These are phyloP conservation scores for Coturnix japonica DNA, from an alignment of 2,113 vertebrate species.

Conservation along the genomic window DNA sequence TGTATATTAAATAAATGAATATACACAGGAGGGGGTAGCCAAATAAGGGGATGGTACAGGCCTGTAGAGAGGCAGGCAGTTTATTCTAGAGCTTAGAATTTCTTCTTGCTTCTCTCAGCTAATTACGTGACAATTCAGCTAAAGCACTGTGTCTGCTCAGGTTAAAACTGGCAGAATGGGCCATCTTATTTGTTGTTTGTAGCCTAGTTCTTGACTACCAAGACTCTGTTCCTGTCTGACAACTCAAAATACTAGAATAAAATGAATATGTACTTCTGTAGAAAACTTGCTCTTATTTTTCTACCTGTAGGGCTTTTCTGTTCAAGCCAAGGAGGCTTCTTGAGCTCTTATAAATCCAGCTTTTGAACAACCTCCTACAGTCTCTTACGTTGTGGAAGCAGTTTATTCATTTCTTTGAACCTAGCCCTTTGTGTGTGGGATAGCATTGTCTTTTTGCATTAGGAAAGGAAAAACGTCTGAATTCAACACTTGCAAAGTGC, in stretches of 20 bases:
- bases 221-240: not conserved
- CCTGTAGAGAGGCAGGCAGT: not conserved
- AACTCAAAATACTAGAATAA: not conserved
- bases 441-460: not conserved
- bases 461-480: not conserved
- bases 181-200: not conserved
- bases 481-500: not conserved
- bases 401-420: not conserved
- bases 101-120: not conserved
- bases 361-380: not conserved
- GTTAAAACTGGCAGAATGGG: not conserved
- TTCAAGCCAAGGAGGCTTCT: not conserved
- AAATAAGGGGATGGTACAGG: not conserved
- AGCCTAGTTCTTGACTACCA: not conserved
- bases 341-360: not conserved
- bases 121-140: not conserved
- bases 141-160: not conserved
- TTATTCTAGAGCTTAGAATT: not conserved
- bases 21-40: not conserved
- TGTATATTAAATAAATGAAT: not conserved
- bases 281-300: not conserved
- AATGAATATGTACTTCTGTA: fast-evolving
- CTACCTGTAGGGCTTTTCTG: not conserved
- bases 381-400: not conserved
- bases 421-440: not conserved